phyloP scores from a whole-genome alignment of 2,113 vertebrate species.

The Petrocephalus microphthalmus region DNA sequence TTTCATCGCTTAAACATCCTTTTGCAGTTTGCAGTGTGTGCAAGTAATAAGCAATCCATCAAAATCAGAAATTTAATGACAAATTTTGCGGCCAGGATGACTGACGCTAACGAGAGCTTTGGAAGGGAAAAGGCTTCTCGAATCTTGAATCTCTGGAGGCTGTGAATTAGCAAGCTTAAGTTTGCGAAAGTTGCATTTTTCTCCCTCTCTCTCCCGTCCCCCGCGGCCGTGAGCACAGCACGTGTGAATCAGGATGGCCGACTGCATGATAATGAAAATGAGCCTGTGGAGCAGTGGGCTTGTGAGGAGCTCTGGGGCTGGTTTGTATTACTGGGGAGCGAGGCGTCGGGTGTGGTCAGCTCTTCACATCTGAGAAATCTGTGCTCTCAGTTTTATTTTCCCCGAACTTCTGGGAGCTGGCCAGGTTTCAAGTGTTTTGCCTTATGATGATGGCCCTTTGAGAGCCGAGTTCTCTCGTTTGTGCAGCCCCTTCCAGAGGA shows the following conservation, averaged over 20 bases:
- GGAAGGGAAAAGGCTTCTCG: neutral
- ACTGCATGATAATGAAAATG: neutral
- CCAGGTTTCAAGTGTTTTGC: neutral
- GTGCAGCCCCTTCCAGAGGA: neutral
- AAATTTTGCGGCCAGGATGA: neutral
- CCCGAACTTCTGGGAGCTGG: neutral
- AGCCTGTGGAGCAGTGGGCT: neutral
- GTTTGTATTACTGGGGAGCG: slow-evolving; percentile 13
- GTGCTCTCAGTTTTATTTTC: neutral
- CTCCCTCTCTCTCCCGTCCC: neutral
- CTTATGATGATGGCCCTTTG: neutral
- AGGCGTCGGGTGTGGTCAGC: slow-evolving; percentile 31
- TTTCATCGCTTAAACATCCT: neutral
- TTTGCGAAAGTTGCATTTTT: neutral
- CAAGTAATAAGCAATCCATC: neutral
- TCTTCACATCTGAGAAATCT: slow-evolving; percentile 29
- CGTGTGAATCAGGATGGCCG: neutral
- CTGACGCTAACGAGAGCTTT: neutral
- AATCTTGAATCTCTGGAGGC: neutral
- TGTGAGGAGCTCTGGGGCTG: neutral
- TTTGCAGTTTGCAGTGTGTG: neutral
- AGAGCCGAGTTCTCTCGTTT: neutral
- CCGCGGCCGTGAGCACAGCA: neutral
- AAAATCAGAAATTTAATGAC: neutral
- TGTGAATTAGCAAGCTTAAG: neutral